Percentiles rank a stretch among this genome's conserved stretches.
Evolutionary conservation across 2,797 vertebrate genomes (phyloP).

Genomic region (Cyclura pinguis): DNA sequence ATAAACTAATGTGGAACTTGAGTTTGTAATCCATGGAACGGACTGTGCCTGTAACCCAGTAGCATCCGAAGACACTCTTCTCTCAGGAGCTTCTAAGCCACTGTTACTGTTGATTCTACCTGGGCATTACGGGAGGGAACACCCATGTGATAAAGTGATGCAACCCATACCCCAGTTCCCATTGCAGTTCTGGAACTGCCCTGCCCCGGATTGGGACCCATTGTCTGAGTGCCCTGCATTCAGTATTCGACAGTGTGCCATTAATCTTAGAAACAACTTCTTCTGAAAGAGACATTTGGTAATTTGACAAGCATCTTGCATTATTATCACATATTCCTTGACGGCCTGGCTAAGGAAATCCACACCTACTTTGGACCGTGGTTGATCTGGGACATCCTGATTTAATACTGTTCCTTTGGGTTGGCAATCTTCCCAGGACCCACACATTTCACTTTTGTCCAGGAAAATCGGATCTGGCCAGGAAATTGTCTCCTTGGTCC

Average conservation of each 20-base stretch:
- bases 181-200: background rate
- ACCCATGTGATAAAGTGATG: background rate
- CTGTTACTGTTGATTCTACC: background rate
- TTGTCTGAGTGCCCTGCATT: background rate
- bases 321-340: background rate
- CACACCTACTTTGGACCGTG: background rate
- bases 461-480: background rate
- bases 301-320: background rate
- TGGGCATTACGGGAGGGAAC: background rate
- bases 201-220: background rate
- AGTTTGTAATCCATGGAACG: too few relatives aligned
- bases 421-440: background rate
- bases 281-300: background rate
- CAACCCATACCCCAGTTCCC: background rate
- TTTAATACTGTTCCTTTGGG: background rate
- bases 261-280: background rate
- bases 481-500: background rate
- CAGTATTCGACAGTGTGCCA: background rate
- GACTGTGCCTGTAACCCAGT: too few relatives aligned
- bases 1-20: too few relatives aligned
- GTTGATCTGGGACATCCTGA: background rate
- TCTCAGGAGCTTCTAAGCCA: too few relatives aligned
- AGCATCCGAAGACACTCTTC: too few relatives aligned
- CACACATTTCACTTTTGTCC: background rate
- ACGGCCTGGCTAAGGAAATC: background rate